Conservation (phyloP, 2,797 vertebrate species). For the Xenops minutus region DNA sequence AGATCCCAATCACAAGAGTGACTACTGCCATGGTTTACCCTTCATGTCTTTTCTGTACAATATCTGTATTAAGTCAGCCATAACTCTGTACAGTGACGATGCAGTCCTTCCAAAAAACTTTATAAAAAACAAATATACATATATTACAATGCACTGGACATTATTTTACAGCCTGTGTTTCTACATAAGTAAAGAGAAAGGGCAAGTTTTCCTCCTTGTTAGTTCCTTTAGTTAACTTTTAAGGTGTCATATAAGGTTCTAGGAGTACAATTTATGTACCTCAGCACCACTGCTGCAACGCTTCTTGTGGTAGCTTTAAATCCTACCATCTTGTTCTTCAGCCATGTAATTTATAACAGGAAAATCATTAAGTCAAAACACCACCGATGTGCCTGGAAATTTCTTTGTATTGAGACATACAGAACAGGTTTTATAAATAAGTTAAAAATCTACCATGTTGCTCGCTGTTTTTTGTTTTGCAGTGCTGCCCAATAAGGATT, state of each 20-base stretch:
- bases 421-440: not conserved
- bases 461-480: not conserved
- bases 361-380: not conserved
- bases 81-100: slow-evolving; percentile 54
- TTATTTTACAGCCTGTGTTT: slow-evolving; percentile 69
- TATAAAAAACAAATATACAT: slow-evolving; percentile 77
- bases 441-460: not conserved
- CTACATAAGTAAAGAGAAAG: slow-evolving; percentile 39
- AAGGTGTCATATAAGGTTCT: not conserved
- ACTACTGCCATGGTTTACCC: slow-evolving; percentile 22
- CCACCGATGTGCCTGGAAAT: not conserved
- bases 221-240: not conserved
- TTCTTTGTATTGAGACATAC: not conserved
- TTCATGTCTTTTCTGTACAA: slow-evolving; percentile 46
- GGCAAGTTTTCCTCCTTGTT: slow-evolving; percentile 15
- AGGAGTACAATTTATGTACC: not conserved
- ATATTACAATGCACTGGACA: slow-evolving; percentile 70
- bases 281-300: not conserved
- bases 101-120: slow-evolving; percentile 68
- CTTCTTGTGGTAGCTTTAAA: not conserved
- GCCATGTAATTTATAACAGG: not conserved
- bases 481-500: not conserved
- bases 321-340: not conserved
- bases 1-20: slow-evolving; percentile 20
- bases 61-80: slow-evolving; percentile 6